Evolutionary conservation across 2,888 invertebrate species (phyloP), one percentile per base, ranked within the genome.

Genomic region (Volucella bombylans): DNA sequence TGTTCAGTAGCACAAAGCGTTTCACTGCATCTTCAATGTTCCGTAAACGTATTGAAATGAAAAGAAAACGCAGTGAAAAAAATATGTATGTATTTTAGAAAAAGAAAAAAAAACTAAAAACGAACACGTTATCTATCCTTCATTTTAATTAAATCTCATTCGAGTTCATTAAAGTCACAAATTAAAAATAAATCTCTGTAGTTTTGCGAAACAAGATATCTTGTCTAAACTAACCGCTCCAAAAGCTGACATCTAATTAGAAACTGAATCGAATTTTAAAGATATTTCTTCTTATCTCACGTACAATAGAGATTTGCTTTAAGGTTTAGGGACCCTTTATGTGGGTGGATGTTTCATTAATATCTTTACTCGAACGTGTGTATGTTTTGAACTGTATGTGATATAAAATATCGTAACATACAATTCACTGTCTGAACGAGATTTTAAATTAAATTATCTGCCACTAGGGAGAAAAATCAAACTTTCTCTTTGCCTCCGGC

Each of bases 361-460:
- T 59, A 67, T 72, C 65, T 39, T 61, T 47, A 23, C 4, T 41
- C 9, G 14, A 15, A 52, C 45, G 43, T 43, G n/a, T 18, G 50
- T 47, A 61, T 62, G 54, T 69, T 69, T 57, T 62, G 41, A 14
- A 55, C 15, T 45, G 12, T 43, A 43, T 18, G 49, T 50, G 57
- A 47, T 59, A 23, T 38, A 67, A 18, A 38, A 67, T 52, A 45
- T n/a, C 50, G 39, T 14, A 54, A 18, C 23, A 15, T 69, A 55
- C 39, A 49, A 69, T 15, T 41, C 38, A 43, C n/a, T 45, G 10
- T 4, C 31, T 11, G 8, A 52, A 72, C 9, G 52, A 79, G 38
- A 59, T 65, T 67, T 39, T 55, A 55, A 73, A 64, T 73, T 67
- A 54, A 80, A 80, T 80, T 73, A 74, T 43, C 54, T 18, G 8